Evolutionary conservation across 2,113 vertebrate genomes (phyloP), one percentile per base, ranked within the genome.

Genomic region (Alligator mississippiensis): DNA sequence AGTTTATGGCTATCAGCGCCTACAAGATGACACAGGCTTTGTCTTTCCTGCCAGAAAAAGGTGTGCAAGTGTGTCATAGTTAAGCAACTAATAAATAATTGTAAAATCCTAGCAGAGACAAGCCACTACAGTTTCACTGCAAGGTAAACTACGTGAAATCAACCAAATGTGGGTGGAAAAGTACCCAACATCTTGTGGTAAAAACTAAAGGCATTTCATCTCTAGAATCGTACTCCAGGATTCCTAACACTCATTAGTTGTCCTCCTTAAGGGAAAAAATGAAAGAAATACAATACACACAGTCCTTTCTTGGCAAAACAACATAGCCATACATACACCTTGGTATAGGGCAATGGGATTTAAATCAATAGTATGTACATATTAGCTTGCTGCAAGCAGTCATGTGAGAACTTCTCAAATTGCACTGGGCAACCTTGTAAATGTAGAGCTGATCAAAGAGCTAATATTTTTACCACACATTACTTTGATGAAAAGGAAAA

Each of bases 301-400:
- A 34, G n/a, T 3, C 27, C 3, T 15, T 21, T 3, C 17, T 72
- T 64, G 68, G 34, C 82, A 59, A 9, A 76, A 82, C 80, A 47
- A 1, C 27, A 28, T 7, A 0, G 0, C 47, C 68, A 13, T 0
- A 62, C 88, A 63, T 4, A 87, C 30, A 9, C 70, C 17, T 21
- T 11, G 57, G 28, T 87, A 55, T 1, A 0, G 15, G 16, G 5
- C 1, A 28, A 80, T 60, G 17, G 6, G 7, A 0, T 25, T 68
- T 66, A 80, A 47, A 7, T 63, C 12, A 55, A 2, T 34, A 57
- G 60, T 57, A 14, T 58, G 59, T 25, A 27, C 1, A 0, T 63
- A 64, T 18, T 5, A 62, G 47, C 25, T 64, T 64, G 75, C 22
- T n/a, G 84, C 28, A 79, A 80, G 80, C 80, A 80, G 59, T 76